Base-by-base conservation (phyloP, 1,140 invertebrate genomes). In the Antheraea pernyi region DNA sequence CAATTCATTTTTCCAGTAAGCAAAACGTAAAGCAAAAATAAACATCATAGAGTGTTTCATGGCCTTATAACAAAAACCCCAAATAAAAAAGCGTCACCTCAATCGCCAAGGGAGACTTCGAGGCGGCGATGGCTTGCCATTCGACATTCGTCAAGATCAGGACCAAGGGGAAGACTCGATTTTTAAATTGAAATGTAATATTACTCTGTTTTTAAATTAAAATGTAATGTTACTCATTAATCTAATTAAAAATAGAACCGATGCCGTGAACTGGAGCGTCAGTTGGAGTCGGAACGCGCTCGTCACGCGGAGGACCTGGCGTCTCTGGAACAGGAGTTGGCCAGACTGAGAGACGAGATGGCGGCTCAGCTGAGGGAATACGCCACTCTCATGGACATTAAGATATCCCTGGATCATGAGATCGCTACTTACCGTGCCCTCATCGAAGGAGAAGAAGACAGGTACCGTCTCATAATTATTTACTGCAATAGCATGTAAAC, bases 351-450 rank as follows among this genome's bases (percentile, higher is more conserved):
- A 11, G 95, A 97, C 37, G 96, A 98, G 79, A 97, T 99, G 95
- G 95, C 96, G 7, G 94, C 95, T n/a, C 96, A 99, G 79, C 89
- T 98, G 65, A 94, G 96, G 79, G 99, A 99, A 84, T 99, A 99
- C 91, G 97, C 98, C 86, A 98, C 99, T 84, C 94, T 99, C 46
- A 97, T 99, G 96, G 98, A 99, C 85, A 98, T 99, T 82, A 99
- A 99, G 93, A 95, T 99, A 10, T 98, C 97, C 42, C 93, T 99
- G 61, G 99, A 99, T 91, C 94, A 97, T 84, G 99, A 99, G 94
- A 98, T 99, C 72, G 96, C 97, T 19, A 98, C 98, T 60, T 99
- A 99, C 93, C 95, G 98, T 71, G 98, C 99, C 84, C 92, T 99
- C 59, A 76, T 95, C 19, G 94, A 95, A 78, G 94, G 94, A 19